Conservation (phyloP, 2,888 invertebrate genomes). For the Coleophora deauratella region DNA sequence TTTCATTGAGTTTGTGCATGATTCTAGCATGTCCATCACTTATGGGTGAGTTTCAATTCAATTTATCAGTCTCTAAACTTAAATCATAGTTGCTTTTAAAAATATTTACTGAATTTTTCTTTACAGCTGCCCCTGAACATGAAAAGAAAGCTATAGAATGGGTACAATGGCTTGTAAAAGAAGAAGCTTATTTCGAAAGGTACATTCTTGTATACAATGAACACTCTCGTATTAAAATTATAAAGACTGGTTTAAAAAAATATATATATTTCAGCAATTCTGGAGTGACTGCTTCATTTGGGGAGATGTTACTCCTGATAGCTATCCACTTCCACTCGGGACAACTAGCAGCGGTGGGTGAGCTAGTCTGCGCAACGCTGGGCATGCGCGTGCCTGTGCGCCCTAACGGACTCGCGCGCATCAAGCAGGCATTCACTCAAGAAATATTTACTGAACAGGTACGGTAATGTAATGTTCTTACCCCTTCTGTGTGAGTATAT, state of each 20-base stretch:
- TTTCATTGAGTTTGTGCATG: constrained; percentile 94
- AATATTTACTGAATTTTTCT: not conserved
- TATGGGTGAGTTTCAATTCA: constrained; percentile 62
- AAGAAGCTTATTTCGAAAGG: constrained; percentile 91
- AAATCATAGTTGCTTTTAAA: too few relatives aligned
- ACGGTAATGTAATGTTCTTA: constrained; percentile 13
- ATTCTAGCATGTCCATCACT: constrained; percentile 94
- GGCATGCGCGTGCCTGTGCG: constrained; percentile 95
- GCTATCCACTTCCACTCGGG: constrained; percentile 98
- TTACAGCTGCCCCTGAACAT: constrained; percentile 78
- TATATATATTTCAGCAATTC: constrained; percentile 80
- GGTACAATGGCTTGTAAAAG: constrained; percentile 94
- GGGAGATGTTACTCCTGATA: constrained; percentile 95
- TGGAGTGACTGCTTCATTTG: constrained; percentile 91
- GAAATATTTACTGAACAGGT: constrained; percentile 98
- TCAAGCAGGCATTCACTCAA: constrained; percentile 95
- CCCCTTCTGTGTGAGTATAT: not conserved
- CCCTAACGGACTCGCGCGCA: constrained; percentile 88
- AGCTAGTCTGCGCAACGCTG: constrained; percentile 93
- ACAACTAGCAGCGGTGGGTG: constrained; percentile 93
- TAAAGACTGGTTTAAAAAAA: not conserved
- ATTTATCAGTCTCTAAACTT: too few relatives aligned
- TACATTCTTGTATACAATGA: constrained; percentile 22
- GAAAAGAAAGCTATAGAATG: constrained; percentile 93
- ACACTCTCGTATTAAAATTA: not conserved